Evolutionary conservation across 2,113 vertebrate genomes (phyloP), one percentile per base, ranked within the genome.

Genomic region (Lepus timidus): DNA sequence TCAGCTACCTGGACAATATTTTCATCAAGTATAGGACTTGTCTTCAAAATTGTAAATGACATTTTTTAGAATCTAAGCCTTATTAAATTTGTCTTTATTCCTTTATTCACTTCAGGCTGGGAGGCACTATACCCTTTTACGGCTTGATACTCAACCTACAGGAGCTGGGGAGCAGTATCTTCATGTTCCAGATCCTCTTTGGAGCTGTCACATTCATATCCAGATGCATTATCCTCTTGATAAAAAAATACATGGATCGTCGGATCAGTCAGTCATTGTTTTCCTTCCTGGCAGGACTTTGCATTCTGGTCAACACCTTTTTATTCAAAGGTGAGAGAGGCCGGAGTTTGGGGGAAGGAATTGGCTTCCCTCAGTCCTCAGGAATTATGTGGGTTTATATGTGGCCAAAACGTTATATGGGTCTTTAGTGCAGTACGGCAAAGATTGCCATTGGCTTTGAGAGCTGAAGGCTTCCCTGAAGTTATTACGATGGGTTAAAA

Each of bases 121-220:
- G 49, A 67, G 2, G 0, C 2, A 7, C 2, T 25, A 1, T 91
- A 3, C 1, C 98, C 62, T 99, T 98, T 62, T 98, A 98, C 0
- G 97, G 97, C 44, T 11, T 98, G 73, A 80, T 94, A 39, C 96
- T 98, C 96, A 97, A 98, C 11, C 90, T 98, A 90, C 97, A 97
- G 33, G 93, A 98, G 93, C 98, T 99, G 0, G 98, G 98, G 0
- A 98, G 98, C 96, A 98, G 99, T 95, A 96, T 99, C 75, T 99
- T 98, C 96, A 86, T 99, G 95, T 98, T 97, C 27, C 98, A 99
- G 96, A 2, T 99, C 95, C 96, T 99, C 84, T 99, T 99, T 1
- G 98, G 98, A 0, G 96, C 98, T 2, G 98, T 98, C 11, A 98
- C 98, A 97, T 96, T 98, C 96, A 98, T 97, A 0, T 98, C 98